A percentile compares a stretch with the other conserved stretches of the same genome.
These are phyloP conservation scores for Mus spretus DNA, from an alignment of 2,797 vertebrate genomes.

Conservation along the genomic window DNA sequence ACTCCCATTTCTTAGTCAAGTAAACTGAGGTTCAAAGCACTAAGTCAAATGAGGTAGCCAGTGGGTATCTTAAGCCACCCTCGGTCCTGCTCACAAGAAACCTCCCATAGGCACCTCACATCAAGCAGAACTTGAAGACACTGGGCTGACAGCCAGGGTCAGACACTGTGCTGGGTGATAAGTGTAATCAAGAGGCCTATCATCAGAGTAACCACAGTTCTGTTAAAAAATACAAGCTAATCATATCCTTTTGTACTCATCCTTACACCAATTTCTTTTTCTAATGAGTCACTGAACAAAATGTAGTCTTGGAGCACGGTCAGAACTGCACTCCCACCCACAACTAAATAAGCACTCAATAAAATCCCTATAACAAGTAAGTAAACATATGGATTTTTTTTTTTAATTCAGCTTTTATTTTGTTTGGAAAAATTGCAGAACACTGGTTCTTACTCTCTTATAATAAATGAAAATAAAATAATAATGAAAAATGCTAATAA, in stretches of 20 bases:
- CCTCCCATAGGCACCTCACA: background rate
- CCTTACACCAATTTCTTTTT: background rate
- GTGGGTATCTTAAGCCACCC: background rate
- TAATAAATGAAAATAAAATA: slow-evolving; percentile 10
- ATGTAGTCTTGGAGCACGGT: background rate
- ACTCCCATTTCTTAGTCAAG: background rate
- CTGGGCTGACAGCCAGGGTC: background rate
- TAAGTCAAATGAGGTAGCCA: background rate
- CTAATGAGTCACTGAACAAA: background rate
- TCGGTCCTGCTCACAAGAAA: background rate
- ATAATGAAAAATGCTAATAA: background rate
- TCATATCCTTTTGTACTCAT: background rate
- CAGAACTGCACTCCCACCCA: background rate
- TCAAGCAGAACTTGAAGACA: background rate
- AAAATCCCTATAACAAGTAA: background rate
- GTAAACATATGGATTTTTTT: background rate
- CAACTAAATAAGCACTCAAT: background rate
- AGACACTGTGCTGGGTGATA: slow-evolving; percentile 7
- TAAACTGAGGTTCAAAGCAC: slow-evolving; percentile 4
- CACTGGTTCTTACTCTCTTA: background rate
- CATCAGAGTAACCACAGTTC: background rate
- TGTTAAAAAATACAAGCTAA: background rate
- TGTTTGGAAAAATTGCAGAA: background rate
- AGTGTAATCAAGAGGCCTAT: slow-evolving; percentile 51
- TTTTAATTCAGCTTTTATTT: background rate